Evolutionary conservation across 2,888 invertebrate genomes (phyloP).

Genomic region (Agrochola macilenta): DNA sequence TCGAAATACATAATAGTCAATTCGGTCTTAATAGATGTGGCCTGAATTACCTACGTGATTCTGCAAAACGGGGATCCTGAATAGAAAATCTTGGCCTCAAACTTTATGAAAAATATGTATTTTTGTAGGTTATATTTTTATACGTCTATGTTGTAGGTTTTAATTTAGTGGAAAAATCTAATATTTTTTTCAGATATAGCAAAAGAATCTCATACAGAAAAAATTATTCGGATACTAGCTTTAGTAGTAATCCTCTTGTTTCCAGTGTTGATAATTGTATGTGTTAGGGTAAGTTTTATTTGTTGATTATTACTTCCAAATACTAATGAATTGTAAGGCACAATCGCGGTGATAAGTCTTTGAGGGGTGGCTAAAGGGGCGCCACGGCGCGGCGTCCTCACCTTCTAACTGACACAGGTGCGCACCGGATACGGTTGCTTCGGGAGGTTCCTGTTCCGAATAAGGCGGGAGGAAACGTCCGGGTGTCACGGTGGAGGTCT

Average conservation of each 20-base stretch:
- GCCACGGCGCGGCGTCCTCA: too few species aligned
- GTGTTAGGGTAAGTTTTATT: conserved; percentile 73
- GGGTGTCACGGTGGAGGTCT: too few species aligned
- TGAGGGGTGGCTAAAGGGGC: too few species aligned
- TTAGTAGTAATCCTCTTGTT: conserved; percentile 71
- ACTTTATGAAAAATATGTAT: background rate
- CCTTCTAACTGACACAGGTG: too few species aligned
- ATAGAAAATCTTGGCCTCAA: background rate
- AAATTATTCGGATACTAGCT: conserved; percentile 68
- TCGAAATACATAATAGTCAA: background rate
- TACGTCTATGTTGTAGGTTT: too few species aligned
- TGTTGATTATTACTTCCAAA: conserved; percentile 7
- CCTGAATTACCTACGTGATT: background rate
- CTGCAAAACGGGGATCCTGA: background rate
- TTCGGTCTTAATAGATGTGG: background rate
- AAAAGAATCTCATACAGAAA: conserved; percentile 69
- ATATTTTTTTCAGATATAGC: conserved; percentile 66
- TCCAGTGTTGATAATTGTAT: conserved; percentile 72
- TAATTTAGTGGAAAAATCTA: background rate
- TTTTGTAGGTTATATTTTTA: too few species aligned
- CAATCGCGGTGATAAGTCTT: too few species aligned
- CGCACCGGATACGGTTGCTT: too few species aligned
- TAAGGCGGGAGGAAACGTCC: too few species aligned
- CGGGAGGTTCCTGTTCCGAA: too few species aligned
- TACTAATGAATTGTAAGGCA: background rate